Conservation (phyloP, 2,888 invertebrate genomes). For the Glaucopsyche alexis region DNA sequence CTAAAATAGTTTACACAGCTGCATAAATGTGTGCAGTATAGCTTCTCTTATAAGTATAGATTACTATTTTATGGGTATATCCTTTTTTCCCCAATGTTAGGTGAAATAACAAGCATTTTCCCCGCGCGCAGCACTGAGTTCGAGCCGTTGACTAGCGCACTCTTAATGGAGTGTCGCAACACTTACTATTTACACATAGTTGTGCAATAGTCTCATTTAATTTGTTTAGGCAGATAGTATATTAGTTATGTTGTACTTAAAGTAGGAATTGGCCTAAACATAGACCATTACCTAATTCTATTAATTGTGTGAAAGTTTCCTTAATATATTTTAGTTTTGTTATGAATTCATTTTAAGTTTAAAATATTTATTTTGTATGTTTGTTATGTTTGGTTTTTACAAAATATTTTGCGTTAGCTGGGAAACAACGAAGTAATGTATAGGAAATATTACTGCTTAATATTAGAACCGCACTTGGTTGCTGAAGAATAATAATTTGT, state of each 20-base stretch:
- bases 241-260: slow-evolving; percentile 11
- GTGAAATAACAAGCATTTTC: no score
- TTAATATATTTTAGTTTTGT: slow-evolving; percentile 20
- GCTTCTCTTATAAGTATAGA: no score
- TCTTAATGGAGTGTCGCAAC: neutral
- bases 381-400: neutral
- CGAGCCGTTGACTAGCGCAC: no score
- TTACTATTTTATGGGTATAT: no score
- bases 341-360: slow-evolving; percentile 17
- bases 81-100: no score
- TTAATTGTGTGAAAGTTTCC: neutral
- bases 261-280: neutral
- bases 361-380: slow-evolving; percentile 16
- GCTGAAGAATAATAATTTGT: neutral
- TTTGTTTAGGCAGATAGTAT: neutral
- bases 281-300: neutral
- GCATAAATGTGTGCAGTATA: no score
- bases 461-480: neutral
- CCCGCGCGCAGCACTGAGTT: no score
- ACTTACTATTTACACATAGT: neutral
- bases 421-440: neutral
- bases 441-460: neutral
- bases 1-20: no score
- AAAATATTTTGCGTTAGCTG: neutral
- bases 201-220: neutral